Base-by-base conservation (phyloP, 2,797 vertebrate species). In the Malacoraja senta region DNA sequence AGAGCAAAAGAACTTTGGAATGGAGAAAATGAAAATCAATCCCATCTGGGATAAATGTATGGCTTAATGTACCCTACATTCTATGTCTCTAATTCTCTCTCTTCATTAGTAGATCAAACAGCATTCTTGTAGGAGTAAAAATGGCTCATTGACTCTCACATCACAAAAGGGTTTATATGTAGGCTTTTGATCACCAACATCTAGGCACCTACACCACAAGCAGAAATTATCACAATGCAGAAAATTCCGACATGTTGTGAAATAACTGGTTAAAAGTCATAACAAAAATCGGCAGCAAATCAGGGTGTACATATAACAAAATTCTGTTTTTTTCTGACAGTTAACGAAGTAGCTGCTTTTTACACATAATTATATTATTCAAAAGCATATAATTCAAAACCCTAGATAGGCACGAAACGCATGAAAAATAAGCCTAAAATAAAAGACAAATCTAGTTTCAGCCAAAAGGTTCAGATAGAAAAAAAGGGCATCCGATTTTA, bases 61-160 rank as follows among this genome's bases (percentile, higher is more conserved):
- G 44, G 90, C 26, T 91, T 53, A 92, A 58, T 92, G 44, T 92
- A 76, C 44, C 44, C 38, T 76, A 76, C 44, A 92, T 76, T 74
- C 58, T 92, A 17, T 76, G 71, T n/a, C 71, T 38, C 44, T 53
- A 53, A 92, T 92, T 58, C 38, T 92, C 90, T 53, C 24, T 76
- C 68, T 76, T 76, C 38, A 92, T 92, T 92, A 92, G 24, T 38
- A 92, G 65, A 92, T 92, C 90, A 92, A 92, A 92, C 71, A 76
- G 38, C 38, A n/a, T 12, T 58, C 90, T 29, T 53, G 26, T 53
- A 21, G 29, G 38, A 76, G 24, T 76, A 26, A 92, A 92, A 92
- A 76, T 76, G 44, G 35, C 90, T 92, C 12, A 15, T 92, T 92
- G n/a, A 92, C 10, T 92, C 38, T 76, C 24, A 26, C 90, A 76